Base-by-base conservation (phyloP, 1,140 invertebrate species). In the Grapholita molesta region DNA sequence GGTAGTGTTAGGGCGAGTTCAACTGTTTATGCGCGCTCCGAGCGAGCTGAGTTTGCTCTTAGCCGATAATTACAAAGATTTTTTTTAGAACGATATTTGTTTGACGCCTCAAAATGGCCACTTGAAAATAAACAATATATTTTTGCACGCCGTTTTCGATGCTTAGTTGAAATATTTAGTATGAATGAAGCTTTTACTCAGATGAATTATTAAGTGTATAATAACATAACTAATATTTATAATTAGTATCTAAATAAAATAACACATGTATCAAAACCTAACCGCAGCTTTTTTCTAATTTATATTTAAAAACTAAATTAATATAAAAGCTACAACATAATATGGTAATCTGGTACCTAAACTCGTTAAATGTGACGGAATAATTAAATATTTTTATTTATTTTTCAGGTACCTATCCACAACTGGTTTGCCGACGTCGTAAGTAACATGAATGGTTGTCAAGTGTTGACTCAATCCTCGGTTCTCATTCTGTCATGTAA, bases 401-500 rank as follows among this genome's bases (percentile, higher is more conserved):
- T 48, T 18, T 48, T 48, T 48, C 42, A 48, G 42, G 42, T 48
- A 48, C 7, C 1, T 9, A 5, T 9, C 42, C 15, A 48, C 18
- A 48, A 15, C 18, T 21, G 35, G 3, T 38, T 21, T 48, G 18
- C 21, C 18, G 1, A 0, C 42, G 42, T 48, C 42, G 42, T 48
- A 48, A 48, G 42, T 48, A 42, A 48, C 15, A 48, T 28, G 12
- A 61, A 61, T 61, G 55, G 55, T 61, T 61, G 25, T 61, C 55
- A 18, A 15, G n/a, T 15, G 55, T 30, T 48, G 25, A 30, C 12
- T 61, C 24, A 61, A 61, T 61, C 55, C 53, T 55, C 21, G 24
- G 21, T 21, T 25, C 53, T 57, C 23, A 57, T 28, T 61, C 55
- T 61, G 55, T 61, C 55, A 61, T 61, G 55, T 61, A 28, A 61